Percentiles rank a stretch among this genome's conserved stretches.
Conservation (phyloP, 2,888 invertebrate genomes). For the Gastracanthus pulcherrimus region DNA sequence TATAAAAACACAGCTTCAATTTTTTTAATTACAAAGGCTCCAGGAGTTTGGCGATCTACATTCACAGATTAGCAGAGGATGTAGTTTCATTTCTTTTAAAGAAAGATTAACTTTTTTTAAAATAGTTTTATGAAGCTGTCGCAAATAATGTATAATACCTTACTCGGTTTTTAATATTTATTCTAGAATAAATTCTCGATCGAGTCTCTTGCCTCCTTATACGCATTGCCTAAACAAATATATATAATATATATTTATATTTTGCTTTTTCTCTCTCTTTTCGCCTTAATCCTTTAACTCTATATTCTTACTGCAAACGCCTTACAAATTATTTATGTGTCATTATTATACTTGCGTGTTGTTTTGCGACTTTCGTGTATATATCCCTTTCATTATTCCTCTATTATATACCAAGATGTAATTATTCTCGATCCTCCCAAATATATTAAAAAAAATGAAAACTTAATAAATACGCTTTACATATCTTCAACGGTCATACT, state of each 20-base stretch:
- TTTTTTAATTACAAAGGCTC: slow-evolving; percentile 56
- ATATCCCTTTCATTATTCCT: neutral
- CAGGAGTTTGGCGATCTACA: slow-evolving; percentile 53
- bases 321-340: slow-evolving; percentile 41
- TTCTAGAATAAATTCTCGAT: slow-evolving; percentile 11
- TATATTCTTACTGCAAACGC: slow-evolving; percentile 38
- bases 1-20: slow-evolving; percentile 44
- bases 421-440: slow-evolving; percentile 11
- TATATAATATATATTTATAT: slow-evolving; percentile 40
- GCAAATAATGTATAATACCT: slow-evolving; percentile 13
- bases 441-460: neutral
- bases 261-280: neutral
- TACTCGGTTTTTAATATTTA: neutral
- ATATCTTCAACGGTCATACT: neutral
- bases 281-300: slow-evolving; percentile 26
- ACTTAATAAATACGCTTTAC: slow-evolving; percentile 5
- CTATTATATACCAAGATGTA: neutral
- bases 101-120: neutral
- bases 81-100: slow-evolving; percentile 1
- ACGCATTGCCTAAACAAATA: slow-evolving; percentile 37
- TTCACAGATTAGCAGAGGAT: slow-evolving; percentile 49
- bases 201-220: slow-evolving; percentile 3
- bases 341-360: slow-evolving; percentile 39
- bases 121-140: slow-evolving; percentile 4
- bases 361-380: slow-evolving; percentile 16